phyloP scores from a whole-genome alignment of 2,113 vertebrate species.

The Callocephalon fimbriatum region DNA sequence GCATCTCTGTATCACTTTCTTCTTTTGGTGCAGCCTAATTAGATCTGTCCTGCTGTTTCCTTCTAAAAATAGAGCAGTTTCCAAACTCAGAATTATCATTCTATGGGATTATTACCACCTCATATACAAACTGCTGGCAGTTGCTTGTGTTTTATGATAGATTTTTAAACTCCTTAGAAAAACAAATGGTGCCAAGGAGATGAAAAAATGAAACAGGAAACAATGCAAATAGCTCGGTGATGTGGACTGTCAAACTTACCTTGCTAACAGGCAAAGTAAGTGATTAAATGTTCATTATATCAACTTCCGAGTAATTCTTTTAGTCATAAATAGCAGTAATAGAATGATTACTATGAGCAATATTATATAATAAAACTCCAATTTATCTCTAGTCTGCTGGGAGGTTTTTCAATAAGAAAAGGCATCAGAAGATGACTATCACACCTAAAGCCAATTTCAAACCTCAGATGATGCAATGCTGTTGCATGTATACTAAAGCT shows the following conservation, averaged over 20 bases:
- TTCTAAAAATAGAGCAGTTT: background rate
- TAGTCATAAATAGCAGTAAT: background rate
- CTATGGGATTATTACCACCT: background rate
- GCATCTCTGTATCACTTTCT: background rate
- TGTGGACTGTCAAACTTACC: background rate
- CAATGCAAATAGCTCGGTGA: background rate
- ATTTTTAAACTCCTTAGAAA: background rate
- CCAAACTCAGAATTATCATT: background rate
- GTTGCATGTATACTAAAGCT: background rate
- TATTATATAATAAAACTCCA: background rate
- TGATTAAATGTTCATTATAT: background rate
- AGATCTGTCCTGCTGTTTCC: background rate
- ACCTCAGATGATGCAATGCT: background rate
- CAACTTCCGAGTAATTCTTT: background rate
- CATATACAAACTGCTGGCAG: background rate
- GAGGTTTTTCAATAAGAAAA: background rate
- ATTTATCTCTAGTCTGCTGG: background rate
- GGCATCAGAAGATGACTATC: background rate
- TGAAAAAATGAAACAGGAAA: background rate
- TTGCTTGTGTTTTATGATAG: background rate
- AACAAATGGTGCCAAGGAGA: background rate
- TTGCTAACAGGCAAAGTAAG: background rate
- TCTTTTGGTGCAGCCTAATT: background rate
- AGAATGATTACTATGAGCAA: background rate
- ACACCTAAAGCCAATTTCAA: background rate